phyloP scores from a whole-genome alignment of 2,888 invertebrate species.

The Emesis furor region DNA sequence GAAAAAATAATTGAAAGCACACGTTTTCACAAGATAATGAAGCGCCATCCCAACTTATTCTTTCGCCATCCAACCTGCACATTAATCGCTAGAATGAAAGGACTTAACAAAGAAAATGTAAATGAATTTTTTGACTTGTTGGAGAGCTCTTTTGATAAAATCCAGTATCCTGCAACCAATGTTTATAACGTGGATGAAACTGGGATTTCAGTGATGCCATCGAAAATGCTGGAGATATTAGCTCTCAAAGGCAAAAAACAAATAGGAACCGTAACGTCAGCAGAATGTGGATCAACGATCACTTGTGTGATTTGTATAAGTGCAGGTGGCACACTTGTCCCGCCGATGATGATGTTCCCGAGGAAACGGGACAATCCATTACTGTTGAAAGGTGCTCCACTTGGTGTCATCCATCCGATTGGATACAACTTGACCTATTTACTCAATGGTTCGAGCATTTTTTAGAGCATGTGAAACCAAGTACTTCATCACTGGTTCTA shows the following conservation, averaged over 20 bases:
- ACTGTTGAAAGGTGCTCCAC: slow-evolving; percentile 70
- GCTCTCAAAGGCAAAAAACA: slow-evolving; percentile 78
- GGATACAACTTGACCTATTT: slow-evolving; percentile 68
- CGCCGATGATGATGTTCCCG: slow-evolving; percentile 75
- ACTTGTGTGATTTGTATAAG: slow-evolving; percentile 69
- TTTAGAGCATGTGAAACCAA: slow-evolving; percentile 32
- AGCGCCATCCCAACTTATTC: slow-evolving; percentile 15
- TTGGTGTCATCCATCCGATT: slow-evolving; percentile 63
- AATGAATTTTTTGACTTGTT: slow-evolving; percentile 34
- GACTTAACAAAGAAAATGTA: slow-evolving; percentile 32
- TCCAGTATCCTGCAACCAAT: slow-evolving; percentile 45
- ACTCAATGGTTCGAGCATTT: slow-evolving; percentile 41
- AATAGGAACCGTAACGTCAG: slow-evolving; percentile 78
- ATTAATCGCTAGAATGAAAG: slow-evolving; percentile 25
- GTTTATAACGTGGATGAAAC: too few species aligned
- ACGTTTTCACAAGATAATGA: slow-evolving; percentile 21
- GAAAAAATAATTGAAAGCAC: slow-evolving; percentile 23
- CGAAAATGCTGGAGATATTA: slow-evolving; percentile 75
- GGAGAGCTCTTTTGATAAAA: slow-evolving; percentile 58
- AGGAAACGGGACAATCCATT: slow-evolving; percentile 55
- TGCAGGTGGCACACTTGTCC: slow-evolving; percentile 68
- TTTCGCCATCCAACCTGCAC: slow-evolving; percentile 18
- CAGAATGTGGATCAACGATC: slow-evolving; percentile 77
- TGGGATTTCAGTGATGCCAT: slow-evolving; percentile 70
- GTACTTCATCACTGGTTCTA: slow-evolving; percentile 43